phyloP scores from a whole-genome alignment of 2,113 vertebrate genomes.

The Phylloscopus trochilus region DNA sequence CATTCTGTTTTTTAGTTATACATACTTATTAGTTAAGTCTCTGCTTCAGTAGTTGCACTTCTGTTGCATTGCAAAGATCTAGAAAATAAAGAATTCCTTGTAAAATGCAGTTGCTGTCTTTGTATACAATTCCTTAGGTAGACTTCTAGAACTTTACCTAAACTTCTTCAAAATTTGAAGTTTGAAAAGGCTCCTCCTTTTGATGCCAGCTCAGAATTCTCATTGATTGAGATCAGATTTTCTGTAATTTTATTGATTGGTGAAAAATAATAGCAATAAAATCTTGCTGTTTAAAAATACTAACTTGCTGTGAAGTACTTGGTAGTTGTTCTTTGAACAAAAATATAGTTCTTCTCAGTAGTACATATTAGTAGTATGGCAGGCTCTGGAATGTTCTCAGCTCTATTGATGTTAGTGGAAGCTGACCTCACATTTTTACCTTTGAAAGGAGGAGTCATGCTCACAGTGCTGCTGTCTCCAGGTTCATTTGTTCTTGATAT shows the following conservation, averaged over 20 bases:
- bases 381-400: not conserved
- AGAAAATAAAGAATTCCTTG: not conserved
- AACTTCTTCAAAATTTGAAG: not conserved
- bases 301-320: not conserved
- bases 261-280: not conserved
- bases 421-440: not conserved
- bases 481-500: not conserved
- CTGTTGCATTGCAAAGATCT: not conserved
- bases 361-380: not conserved
- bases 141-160: not conserved
- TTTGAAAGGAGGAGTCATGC: not conserved
- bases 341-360: not conserved
- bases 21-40: not conserved
- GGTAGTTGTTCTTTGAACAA: not conserved
- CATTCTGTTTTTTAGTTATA: not conserved
- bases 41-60: not conserved
- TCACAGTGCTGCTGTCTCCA: not conserved
- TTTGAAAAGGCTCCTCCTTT: not conserved
- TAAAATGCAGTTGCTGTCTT: not conserved
- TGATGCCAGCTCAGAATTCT: not conserved
- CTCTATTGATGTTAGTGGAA: not conserved
- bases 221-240: not conserved
- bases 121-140: not conserved
- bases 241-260: not conserved
- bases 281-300: not conserved